Percentiles rank a stretch among this genome's conserved stretches.
Evolutionary conservation across 2,888 invertebrate genomes (phyloP).

Genomic region (Folsomia manolachei): DNA sequence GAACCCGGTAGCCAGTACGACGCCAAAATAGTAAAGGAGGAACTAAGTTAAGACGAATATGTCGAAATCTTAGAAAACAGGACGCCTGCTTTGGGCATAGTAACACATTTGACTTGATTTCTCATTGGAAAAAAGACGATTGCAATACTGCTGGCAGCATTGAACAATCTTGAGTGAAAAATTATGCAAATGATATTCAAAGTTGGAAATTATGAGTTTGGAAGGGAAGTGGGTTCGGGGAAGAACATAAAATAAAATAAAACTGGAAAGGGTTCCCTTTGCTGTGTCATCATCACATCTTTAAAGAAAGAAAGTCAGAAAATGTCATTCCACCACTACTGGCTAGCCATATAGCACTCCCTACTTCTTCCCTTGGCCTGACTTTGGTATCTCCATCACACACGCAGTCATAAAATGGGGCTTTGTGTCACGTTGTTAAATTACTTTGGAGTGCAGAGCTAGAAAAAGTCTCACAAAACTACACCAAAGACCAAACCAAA

Average conservation of each 20-base stretch:
- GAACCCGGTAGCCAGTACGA: not conserved
- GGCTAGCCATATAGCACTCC: not conserved
- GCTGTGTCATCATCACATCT: constrained; percentile 18
- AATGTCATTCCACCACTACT: constrained; percentile 10
- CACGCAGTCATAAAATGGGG: constrained; percentile 15
- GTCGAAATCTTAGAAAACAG: constrained; percentile 35
- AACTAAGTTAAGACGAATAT: too few relatives aligned
- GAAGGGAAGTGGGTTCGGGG: constrained; percentile 34
- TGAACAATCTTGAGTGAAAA: constrained; percentile 51
- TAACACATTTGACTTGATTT: too few relatives aligned
- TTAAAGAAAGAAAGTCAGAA: constrained; percentile 30
- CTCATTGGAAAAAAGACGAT: constrained; percentile 48
- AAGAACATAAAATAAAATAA: constrained; percentile 23
- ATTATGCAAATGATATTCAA: constrained; percentile 51
- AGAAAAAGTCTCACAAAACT: not conserved
- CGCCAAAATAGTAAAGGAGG: constrained; percentile 3
- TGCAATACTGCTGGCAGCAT: constrained; percentile 19
- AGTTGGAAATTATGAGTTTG: constrained; percentile 50
- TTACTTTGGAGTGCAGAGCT: not conserved
- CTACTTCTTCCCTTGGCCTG: not conserved
- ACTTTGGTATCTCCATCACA: constrained; percentile 20
- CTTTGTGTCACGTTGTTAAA: not conserved
- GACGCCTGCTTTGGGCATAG: too few relatives aligned
- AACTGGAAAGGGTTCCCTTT: constrained; percentile 23
- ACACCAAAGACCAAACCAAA: not conserved